phyloP scores from a whole-genome alignment of 2,888 invertebrate genomes.

The Alcis repandata region DNA sequence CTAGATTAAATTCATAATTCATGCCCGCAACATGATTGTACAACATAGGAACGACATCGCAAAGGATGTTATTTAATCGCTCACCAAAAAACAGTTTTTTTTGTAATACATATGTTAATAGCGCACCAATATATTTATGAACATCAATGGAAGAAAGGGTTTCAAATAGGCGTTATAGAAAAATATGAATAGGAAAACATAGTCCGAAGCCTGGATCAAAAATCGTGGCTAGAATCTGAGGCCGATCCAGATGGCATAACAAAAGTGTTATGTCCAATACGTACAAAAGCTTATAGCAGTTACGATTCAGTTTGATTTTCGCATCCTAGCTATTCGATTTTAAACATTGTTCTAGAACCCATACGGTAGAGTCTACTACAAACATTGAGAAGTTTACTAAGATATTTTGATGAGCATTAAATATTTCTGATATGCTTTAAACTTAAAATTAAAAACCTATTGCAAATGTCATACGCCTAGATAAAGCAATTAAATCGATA shows the following conservation, averaged over 20 bases:
- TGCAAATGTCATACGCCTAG: constrained; percentile 48
- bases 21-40: constrained; percentile 53
- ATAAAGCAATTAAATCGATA: constrained; percentile 70
- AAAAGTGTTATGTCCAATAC: no score
- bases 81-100: background rate
- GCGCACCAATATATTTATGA: no score
- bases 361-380: no score
- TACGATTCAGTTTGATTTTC: no score
- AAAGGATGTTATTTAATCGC: constrained; percentile 43
- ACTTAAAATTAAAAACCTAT: constrained; percentile 12
- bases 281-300: no score
- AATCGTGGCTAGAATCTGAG: no score
- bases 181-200: no score
- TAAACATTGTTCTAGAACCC: no score
- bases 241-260: background rate
- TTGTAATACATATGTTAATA: background rate
- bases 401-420: background rate
- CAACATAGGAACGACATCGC: constrained; percentile 45
- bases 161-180: no score
- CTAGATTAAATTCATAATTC: constrained; percentile 71
- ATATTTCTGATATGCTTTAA: background rate
- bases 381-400: background rate
- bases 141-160: no score
- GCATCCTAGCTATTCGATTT: no score
- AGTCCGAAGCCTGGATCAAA: no score